Percentiles rank a stretch among this genome's conserved stretches.
phyloP scores from a whole-genome alignment of 2,113 vertebrate species.

The Lutjanus erythropterus region DNA sequence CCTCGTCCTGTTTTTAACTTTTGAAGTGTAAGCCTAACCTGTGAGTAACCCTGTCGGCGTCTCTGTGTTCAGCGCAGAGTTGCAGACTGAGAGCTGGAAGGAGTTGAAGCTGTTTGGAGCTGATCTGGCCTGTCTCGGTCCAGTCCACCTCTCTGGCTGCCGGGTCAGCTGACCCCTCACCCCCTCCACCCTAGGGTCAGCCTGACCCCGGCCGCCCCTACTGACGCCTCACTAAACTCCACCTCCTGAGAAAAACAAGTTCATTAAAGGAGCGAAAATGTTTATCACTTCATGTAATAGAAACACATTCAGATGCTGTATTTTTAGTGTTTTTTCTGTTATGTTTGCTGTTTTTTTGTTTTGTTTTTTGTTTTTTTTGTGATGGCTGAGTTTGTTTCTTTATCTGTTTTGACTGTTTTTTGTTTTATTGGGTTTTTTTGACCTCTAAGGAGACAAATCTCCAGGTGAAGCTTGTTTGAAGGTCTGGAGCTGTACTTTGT shows the following conservation, averaged over 20 bases:
- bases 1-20: background rate
- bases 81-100: slow-evolving; percentile 75
- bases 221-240: slow-evolving; percentile 88
- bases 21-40: background rate
- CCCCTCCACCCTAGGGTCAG: slow-evolving; percentile 76
- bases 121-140: slow-evolving; percentile 80
- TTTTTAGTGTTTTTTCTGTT: slow-evolving; percentile 71
- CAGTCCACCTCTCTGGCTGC: slow-evolving; percentile 82
- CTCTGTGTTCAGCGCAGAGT: slow-evolving; percentile 59
- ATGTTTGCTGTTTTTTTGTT: slow-evolving; percentile 78
- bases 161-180: slow-evolving; percentile 74
- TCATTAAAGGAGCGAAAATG: slow-evolving; percentile 22
- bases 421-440: slow-evolving; percentile 73
- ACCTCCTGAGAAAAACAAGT: slow-evolving; percentile 62
- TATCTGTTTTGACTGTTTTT: slow-evolving; percentile 71
- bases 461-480: slow-evolving; percentile 77
- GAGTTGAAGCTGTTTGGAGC: slow-evolving; percentile 76
- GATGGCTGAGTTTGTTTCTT: slow-evolving; percentile 62
- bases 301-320: slow-evolving; percentile 71
- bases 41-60: slow-evolving; percentile 32
- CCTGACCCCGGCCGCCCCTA: slow-evolving; percentile 72
- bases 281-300: slow-evolving; percentile 60
- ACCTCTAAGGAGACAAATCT: slow-evolving; percentile 68
- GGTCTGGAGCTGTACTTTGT: slow-evolving; percentile 75
- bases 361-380: slow-evolving; percentile 76